Evolutionary conservation across 1,140 invertebrate species (phyloP).

Genomic region (Zaprionus tsacasi): DNA sequence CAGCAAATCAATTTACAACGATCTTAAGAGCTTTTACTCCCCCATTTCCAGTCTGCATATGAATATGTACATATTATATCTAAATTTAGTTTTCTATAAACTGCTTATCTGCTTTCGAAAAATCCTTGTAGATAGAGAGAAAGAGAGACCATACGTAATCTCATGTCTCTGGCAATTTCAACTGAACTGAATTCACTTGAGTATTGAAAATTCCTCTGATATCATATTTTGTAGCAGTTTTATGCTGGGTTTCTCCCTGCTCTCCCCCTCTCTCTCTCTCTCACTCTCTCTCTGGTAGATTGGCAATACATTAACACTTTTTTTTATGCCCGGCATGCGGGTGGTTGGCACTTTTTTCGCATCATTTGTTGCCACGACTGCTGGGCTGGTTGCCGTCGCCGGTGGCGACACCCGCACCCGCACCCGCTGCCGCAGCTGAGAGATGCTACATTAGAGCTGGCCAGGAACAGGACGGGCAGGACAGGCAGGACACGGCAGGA

Average conservation of each 20-base stretch:
- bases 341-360: slow-evolving; percentile 68
- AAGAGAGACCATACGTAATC: not conserved
- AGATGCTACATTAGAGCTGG: slow-evolving; percentile 71
- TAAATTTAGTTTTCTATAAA: not conserved
- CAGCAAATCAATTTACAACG: slow-evolving; percentile 10
- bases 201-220: slow-evolving; percentile 38
- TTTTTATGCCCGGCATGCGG: slow-evolving; percentile 54
- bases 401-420: slow-evolving; percentile 58
- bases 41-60: not conserved
- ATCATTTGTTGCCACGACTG: slow-evolving; percentile 66
- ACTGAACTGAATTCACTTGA: slow-evolving; percentile 12
- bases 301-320: slow-evolving; percentile 76
- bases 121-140: too few species aligned
- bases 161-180: not conserved
- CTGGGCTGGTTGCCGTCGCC: slow-evolving; percentile 25
- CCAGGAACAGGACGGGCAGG: slow-evolving; percentile 1
- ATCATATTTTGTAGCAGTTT: slow-evolving; percentile 45
- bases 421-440: not conserved
- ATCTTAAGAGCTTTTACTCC: too few species aligned
- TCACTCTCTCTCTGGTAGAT: slow-evolving; percentile 21
- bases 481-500: slow-evolving; percentile 12
- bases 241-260: slow-evolving; percentile 2
- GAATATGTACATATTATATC: not conserved
- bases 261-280: not conserved
- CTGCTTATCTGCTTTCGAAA: not conserved